Conservation (phyloP, 2,113 vertebrate genomes). For the Pyrgilauda ruficollis region DNA sequence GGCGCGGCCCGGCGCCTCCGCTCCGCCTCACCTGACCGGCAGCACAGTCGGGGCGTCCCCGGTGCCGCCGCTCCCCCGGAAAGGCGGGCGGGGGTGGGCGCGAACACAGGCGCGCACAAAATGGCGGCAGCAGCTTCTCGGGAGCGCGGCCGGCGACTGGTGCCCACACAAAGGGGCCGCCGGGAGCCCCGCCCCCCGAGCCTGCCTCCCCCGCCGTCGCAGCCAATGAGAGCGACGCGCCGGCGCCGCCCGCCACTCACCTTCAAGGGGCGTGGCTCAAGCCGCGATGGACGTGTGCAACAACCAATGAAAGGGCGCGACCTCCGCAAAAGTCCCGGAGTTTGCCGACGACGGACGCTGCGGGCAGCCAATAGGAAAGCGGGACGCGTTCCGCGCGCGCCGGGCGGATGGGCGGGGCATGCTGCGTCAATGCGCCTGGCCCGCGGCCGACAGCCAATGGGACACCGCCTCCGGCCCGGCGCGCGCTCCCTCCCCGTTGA, state of each 20-base stretch:
- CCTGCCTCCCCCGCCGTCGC: neutral
- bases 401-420: neutral
- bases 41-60: slow-evolving; percentile 19
- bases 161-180: slow-evolving; percentile 80
- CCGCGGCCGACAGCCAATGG: neutral
- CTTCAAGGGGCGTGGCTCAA: neutral
- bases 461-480: neutral
- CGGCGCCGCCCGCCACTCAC: neutral
- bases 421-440: neutral
- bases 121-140: slow-evolving; percentile 45
- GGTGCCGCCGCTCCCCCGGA: slow-evolving; percentile 41
- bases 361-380: neutral
- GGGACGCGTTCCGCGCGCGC: neutral
- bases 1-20: slow-evolving; percentile 11
- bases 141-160: slow-evolving; percentile 58
- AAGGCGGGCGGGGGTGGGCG: slow-evolving; percentile 44
- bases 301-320: neutral
- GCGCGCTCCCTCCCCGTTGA: neutral
- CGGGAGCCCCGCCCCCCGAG: slow-evolving; percentile 32
- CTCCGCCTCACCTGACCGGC: slow-evolving; percentile 38
- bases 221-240: neutral
- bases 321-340: neutral
- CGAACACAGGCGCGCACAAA: slow-evolving; percentile 55
- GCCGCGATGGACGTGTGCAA: neutral
- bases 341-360: neutral